Conservation (phyloP, 2,888 invertebrate genomes). For the Drosophila neonasuta region DNA sequence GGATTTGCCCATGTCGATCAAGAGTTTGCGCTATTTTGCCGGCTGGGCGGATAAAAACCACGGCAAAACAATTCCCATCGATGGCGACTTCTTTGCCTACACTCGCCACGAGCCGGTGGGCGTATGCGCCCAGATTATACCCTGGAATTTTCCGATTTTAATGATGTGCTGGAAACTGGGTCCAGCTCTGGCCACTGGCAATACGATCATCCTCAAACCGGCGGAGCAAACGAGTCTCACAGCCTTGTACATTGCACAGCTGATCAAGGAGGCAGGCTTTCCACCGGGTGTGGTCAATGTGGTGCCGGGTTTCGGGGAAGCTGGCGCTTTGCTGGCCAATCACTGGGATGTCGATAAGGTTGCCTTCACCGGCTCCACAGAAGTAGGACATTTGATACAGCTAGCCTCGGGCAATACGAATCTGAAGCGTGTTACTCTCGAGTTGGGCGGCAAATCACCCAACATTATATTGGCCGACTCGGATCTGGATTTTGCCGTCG, state of each 20-base stretch:
- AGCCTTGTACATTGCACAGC: slow-evolving; percentile 92
- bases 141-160: slow-evolving; percentile 96
- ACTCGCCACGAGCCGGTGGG: slow-evolving; percentile 96
- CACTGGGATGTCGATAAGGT: slow-evolving; percentile 92
- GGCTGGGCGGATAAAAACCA: slow-evolving; percentile 97
- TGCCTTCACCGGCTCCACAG: slow-evolving; percentile 95
- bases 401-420: slow-evolving; percentile 88
- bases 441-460: slow-evolving; percentile 97
- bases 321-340: slow-evolving; percentile 90
- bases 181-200: slow-evolving; percentile 89
- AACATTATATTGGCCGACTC: slow-evolving; percentile 94
- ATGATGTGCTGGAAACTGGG: slow-evolving; percentile 98
- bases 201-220: slow-evolving; percentile 94
- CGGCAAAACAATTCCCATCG: slow-evolving; percentile 88
- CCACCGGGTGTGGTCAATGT: slow-evolving; percentile 96
- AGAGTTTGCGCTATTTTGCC: slow-evolving; percentile 92
- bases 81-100: slow-evolving; percentile 91
- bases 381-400: slow-evolving; percentile 94
- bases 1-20: slow-evolving; percentile 86
- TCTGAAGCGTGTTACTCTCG: slow-evolving; percentile 93
- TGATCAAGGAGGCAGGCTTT: slow-evolving; percentile 94
- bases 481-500: slow-evolving; percentile 91
- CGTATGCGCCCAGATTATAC: slow-evolving; percentile 96
- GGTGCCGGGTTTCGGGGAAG: slow-evolving; percentile 92
- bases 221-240: slow-evolving; percentile 98